Base-by-base conservation (phyloP, 2,888 invertebrate species). In the Cantharis flavilabris region DNA sequence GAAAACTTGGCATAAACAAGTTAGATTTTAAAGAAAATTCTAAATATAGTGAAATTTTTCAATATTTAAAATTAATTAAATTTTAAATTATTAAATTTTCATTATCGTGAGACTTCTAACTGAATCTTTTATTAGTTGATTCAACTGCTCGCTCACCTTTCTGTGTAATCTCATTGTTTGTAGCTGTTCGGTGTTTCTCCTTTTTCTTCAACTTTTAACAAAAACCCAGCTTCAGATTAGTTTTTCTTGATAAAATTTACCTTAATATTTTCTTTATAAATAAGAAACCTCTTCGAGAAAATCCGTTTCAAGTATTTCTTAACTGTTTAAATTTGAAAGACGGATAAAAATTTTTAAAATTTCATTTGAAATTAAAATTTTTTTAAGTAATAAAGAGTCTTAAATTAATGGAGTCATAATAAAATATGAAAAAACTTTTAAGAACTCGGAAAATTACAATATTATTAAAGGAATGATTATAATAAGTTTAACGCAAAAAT, bases 1-100 rank as follows among this genome's bases (percentile, higher is more conserved):
- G 81, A 82, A 81, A 81, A 83, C 80, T 82, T 81, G 77, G 77
- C 80, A 82, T 81, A 83, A 83, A 83, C 82, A 83, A 82, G 80
- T 81, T 2, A 49, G 7, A 49, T 49, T 49, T 49, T 2, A 49
- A 49, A 49, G 49, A 49, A n/a, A 49, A 49, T 49, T 49, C n/a
- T n/a, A 49, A n/a, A 13, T n/a, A 49, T 49, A 49, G n/a, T n/a
- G 3, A n/a, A n/a, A 13, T 49, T 49, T 49, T 49, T 49, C 49
- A 49, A 49, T 49, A 49, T 49, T 49, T 49, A 49, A 49, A 49
- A 49, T 49, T 49, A 49, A 49, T 49, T 49, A 49, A 49, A 49
- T 49, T 49, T 49, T 49, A 49, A 49, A 49, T 49, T 49, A 49
- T 49, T 49, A 49, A 49, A 49, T 49, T 49, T 49, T 49, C 49